These are phyloP conservation scores for Pheosia gnoma DNA, from an alignment of 2,888 invertebrate genomes.

Conservation along the genomic window DNA sequence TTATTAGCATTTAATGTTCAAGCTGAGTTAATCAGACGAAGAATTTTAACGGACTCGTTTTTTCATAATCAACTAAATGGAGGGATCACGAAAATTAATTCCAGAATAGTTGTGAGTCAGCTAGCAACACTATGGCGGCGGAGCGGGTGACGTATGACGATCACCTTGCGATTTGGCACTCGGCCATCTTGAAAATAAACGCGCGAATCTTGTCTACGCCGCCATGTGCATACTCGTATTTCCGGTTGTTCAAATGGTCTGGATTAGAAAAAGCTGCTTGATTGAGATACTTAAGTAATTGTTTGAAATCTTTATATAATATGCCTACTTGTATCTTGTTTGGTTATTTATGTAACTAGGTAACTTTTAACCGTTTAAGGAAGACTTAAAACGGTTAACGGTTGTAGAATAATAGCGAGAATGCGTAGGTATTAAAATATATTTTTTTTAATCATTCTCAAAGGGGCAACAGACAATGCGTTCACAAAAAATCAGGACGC, in stretches of 20 bases:
- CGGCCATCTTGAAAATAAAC: constrained; percentile 71
- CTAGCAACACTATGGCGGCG: constrained; percentile 39
- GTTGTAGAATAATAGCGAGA: no score
- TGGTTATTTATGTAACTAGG: no score
- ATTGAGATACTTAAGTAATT: not conserved
- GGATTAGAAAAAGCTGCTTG: constrained; percentile 2
- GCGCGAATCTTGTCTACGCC: constrained; percentile 39
- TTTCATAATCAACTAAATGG: not conserved
- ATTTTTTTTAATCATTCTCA: no score
- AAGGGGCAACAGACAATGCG: no score
- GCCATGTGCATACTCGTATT: constrained; percentile 43
- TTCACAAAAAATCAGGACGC: no score
- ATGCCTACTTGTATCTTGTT: not conserved
- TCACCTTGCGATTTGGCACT: constrained; percentile 52
- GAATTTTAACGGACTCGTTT: not conserved
- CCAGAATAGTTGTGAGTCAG: not conserved
- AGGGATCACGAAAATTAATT: constrained; percentile 4
- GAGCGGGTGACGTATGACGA: constrained; percentile 20
- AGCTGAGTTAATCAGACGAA: not conserved
- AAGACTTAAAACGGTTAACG: no score
- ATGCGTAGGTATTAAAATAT: no score
- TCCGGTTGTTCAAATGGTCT: constrained; percentile 48
- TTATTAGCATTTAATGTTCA: not conserved
- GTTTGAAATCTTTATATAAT: not conserved
- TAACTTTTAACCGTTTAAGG: no score